Conservation (phyloP, 1,140 invertebrate genomes). For the Arion vulgaris region DNA sequence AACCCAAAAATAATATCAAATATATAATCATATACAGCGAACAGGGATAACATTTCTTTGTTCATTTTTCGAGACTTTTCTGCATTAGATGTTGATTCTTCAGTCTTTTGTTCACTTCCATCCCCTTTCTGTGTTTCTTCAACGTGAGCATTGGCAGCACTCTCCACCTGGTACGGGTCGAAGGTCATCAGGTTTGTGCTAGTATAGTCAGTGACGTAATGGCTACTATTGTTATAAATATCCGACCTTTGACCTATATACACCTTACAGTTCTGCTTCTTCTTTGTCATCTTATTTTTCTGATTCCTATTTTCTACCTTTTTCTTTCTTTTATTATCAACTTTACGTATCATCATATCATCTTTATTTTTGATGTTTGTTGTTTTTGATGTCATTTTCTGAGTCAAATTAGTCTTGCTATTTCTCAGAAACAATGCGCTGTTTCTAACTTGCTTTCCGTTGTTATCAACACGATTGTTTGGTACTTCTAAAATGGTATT, state of each 20-base stretch:
- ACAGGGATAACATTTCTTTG: neutral
- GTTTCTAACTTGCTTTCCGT: too few species aligned
- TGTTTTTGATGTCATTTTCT: too few species aligned
- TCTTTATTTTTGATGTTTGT: neutral
- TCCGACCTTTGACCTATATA: neutral
- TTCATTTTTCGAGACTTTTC: too few species aligned
- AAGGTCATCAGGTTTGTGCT: neutral
- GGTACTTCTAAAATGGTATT: too few species aligned
- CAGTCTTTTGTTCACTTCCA: too few species aligned
- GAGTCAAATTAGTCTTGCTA: too few species aligned
- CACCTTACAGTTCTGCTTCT: neutral
- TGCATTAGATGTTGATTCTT: too few species aligned
- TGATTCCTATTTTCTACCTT: neutral
- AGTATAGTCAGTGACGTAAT: neutral
- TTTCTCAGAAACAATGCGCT: too few species aligned
- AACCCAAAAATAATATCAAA: neutral
- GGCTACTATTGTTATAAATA: neutral
- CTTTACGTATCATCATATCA: neutral
- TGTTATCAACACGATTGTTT: too few species aligned
- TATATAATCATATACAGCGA: neutral
- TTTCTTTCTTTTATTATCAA: neutral
- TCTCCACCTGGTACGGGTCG: neutral
- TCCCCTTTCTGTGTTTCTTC: too few species aligned
- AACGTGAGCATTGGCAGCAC: neutral
- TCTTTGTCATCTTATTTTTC: neutral